Evolutionary conservation across 2,113 vertebrate genomes (phyloP).

Genomic region (Vireo altiloquus): DNA sequence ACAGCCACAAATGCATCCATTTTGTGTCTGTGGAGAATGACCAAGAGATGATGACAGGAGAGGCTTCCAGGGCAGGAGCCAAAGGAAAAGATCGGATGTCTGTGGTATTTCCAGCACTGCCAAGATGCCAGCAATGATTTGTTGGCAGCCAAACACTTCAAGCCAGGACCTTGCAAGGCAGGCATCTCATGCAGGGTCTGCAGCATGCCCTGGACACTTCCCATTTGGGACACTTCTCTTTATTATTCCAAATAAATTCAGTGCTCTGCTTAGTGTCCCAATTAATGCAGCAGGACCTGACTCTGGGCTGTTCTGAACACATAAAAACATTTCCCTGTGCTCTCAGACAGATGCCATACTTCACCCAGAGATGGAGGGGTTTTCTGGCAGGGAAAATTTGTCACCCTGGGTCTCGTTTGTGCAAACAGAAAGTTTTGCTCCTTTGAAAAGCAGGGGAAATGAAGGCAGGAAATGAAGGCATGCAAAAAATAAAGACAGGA

Average conservation of each 20-base stretch:
- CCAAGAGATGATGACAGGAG: not conserved
- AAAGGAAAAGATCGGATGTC: not conserved
- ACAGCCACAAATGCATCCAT: not conserved
- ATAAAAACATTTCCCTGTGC: not conserved
- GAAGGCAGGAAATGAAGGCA: not conserved
- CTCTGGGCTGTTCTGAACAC: not conserved
- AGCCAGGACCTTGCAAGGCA: not conserved
- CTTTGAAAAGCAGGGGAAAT: not conserved
- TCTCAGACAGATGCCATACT: not conserved
- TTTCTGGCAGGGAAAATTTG: not conserved
- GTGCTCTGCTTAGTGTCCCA: not conserved
- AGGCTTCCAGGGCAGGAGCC: not conserved
- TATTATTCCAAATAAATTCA: not conserved
- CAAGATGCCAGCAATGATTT: constrained; percentile 21
- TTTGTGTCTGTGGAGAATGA: not conserved
- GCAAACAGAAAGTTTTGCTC: not conserved
- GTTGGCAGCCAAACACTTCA: not conserved
- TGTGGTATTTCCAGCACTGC: not conserved
- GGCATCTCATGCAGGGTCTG: not conserved
- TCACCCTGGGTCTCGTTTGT: not conserved
- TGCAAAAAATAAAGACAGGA: not conserved
- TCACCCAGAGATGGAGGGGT: not conserved
- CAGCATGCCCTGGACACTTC: not conserved
- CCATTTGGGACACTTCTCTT: not conserved
- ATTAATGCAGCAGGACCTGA: not conserved